Evolutionary conservation across 2,113 vertebrate species (phyloP), one percentile per base, ranked within the genome.

Genomic region (Perognathus longimembris): DNA sequence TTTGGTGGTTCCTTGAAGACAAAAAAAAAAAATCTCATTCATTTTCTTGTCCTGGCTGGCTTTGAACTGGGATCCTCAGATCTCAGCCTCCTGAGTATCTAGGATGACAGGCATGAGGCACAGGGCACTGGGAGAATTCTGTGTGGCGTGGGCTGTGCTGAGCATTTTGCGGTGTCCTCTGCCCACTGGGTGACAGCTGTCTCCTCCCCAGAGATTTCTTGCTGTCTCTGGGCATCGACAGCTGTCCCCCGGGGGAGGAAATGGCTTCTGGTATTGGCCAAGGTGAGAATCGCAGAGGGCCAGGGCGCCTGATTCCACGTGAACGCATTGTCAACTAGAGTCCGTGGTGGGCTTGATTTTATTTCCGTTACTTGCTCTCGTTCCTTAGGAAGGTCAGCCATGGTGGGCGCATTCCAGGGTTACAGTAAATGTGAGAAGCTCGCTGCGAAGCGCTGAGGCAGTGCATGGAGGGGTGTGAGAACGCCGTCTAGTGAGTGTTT

Each of bases 401-500:
- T 21, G 21, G 7, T 1, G 0, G 78, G 45, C 5, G 80, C 11
- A 7, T 11, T 54, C 28, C 40, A 40, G 78, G 20, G 42, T 14
- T 54, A 1, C 2, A 26, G 70, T 67, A 10, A 12, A 7, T 3
- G 40, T 28, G 59, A 20, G 50, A 6, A 21, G 4, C 14, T 54
- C 50, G 14, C 50, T 15, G 50, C 15, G 4, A 15, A 54, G 50
- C 17, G 50, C 50, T 45, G 2, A 3, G 50, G 50, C 50, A 17
- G 50, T 4, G 11, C 50, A 17, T 14, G 50, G 50, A 14, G 4
- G 50, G 50, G 50, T 54, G 11, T 15, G 50, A 14, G 26, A 24
- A 14, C 3, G 11, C 30, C 1, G 0, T 4, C 1, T 1, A 4
- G 38, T 18, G 12, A 14, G 14, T 28, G 18, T 28, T 69, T 84